phyloP scores from a whole-genome alignment of 2,113 vertebrate genomes.

The Pterophyllum scalare region DNA sequence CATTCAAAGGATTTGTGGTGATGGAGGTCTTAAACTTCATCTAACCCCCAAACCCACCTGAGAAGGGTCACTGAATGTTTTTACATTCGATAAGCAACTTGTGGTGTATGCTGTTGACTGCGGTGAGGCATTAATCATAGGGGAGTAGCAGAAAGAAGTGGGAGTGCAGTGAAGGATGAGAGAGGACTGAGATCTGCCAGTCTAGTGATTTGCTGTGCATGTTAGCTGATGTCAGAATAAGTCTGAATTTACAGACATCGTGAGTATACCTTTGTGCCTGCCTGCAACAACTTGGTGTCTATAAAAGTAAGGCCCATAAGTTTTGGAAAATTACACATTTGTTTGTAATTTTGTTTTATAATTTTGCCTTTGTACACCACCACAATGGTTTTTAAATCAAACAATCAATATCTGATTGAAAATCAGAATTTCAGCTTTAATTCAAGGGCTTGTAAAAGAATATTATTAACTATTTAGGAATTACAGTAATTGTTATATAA shows the following conservation, averaged over 20 bases:
- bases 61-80: conserved; percentile 59
- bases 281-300: conserved; percentile 59
- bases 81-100: conserved; percentile 66
- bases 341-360: background rate
- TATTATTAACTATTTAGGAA: background rate
- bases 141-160: conserved; percentile 31
- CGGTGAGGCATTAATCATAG: conserved; percentile 56
- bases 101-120: conserved; percentile 49
- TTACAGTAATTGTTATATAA: background rate
- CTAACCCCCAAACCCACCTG: conserved; percentile 67
- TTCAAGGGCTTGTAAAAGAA: no score
- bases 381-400: no score
- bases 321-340: background rate
- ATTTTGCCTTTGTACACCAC: no score
- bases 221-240: conserved; percentile 62
- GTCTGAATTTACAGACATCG: conserved; percentile 58
- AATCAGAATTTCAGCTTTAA: no score
- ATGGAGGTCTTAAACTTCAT: conserved; percentile 68
- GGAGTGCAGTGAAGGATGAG: conserved; percentile 51
- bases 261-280: conserved; percentile 60
- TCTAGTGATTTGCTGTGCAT: conserved; percentile 59
- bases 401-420: no score
- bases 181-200: conserved; percentile 58
- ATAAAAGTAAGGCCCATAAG: background rate
- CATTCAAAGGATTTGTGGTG: conserved; percentile 66